Percentiles rank a stretch among this genome's conserved stretches.
These are phyloP conservation scores for Schizaphis graminum DNA, from an alignment of 2,888 invertebrate species.

Conservation along the genomic window DNA sequence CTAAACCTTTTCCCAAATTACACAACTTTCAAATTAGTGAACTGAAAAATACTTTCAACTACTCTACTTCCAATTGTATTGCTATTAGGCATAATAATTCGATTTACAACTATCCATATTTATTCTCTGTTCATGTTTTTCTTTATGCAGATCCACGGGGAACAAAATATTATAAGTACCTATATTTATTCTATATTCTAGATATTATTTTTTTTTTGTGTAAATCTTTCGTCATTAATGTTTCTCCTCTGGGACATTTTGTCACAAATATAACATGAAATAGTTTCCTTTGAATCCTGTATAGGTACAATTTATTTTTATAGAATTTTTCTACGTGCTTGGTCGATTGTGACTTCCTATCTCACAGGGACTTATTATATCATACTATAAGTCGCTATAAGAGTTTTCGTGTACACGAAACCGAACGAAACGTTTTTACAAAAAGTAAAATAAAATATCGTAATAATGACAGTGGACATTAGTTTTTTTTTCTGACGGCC, in stretches of 20 bases:
- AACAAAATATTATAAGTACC: not conserved
- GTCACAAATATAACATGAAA: not conserved
- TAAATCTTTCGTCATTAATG: not conserved
- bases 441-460: not conserved
- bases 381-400: not conserved
- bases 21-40: too few species aligned
- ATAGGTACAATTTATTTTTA: not conserved
- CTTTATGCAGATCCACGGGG: not conserved
- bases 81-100: not conserved
- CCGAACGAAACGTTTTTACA: not conserved
- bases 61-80: too few species aligned
- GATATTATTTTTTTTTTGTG: not conserved
- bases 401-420: not conserved
- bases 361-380: not conserved
- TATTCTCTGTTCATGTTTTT: not conserved
- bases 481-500: not conserved
- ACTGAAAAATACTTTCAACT: too few species aligned
- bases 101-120: not conserved
- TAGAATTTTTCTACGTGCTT: too few species aligned
- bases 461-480: not conserved
- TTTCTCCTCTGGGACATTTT: not conserved
- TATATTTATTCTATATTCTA: not conserved
- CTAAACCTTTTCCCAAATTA: too few species aligned
- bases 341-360: not conserved
- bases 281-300: not conserved